Conservation (phyloP, 2,888 invertebrate genomes). For the Ectemnius lituratus region DNA sequence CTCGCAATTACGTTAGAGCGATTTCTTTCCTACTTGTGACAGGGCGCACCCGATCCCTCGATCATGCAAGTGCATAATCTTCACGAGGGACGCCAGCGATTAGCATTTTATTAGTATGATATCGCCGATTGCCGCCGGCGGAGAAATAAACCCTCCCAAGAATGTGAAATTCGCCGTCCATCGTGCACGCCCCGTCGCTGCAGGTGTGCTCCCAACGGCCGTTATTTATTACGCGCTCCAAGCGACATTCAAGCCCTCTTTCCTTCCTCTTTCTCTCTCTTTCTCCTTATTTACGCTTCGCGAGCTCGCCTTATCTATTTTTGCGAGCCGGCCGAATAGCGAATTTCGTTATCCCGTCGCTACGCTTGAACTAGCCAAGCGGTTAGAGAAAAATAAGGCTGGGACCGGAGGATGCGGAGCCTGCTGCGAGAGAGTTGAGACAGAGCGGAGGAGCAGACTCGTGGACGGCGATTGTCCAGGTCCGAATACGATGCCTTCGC, state of each 20-base stretch:
- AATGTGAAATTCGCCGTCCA: slow-evolving; percentile 45
- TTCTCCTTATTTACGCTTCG: slow-evolving; percentile 45
- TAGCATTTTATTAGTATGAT: slow-evolving; percentile 53
- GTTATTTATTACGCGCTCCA: slow-evolving; percentile 44
- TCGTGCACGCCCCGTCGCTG: slow-evolving; percentile 54
- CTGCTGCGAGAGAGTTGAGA: neutral
- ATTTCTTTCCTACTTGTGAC: neutral
- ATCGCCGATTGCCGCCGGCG: slow-evolving; percentile 47
- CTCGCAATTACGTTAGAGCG: slow-evolving; percentile 4
- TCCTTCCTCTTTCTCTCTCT: neutral
- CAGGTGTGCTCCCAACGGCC: slow-evolving; percentile 45
- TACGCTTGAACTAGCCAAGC: neutral
- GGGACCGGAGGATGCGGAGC: neutral
- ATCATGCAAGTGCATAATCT: neutral
- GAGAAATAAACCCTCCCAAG: slow-evolving; percentile 43
- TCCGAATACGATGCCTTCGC: slow-evolving; percentile 34
- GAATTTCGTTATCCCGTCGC: neutral
- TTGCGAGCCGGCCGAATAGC: slow-evolving; percentile 26
- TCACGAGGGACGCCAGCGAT: slow-evolving; percentile 18
- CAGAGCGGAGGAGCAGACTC: slow-evolving; percentile 21
- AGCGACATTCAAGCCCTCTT: slow-evolving; percentile 28
- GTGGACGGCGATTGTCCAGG: slow-evolving; percentile 47
- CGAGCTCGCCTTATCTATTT: slow-evolving; percentile 33
- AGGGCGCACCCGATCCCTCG: neutral
- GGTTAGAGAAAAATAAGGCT: neutral